These are phyloP conservation scores for Ptilodon capucinus DNA, from an alignment of 2,888 invertebrate genomes.

Conservation along the genomic window DNA sequence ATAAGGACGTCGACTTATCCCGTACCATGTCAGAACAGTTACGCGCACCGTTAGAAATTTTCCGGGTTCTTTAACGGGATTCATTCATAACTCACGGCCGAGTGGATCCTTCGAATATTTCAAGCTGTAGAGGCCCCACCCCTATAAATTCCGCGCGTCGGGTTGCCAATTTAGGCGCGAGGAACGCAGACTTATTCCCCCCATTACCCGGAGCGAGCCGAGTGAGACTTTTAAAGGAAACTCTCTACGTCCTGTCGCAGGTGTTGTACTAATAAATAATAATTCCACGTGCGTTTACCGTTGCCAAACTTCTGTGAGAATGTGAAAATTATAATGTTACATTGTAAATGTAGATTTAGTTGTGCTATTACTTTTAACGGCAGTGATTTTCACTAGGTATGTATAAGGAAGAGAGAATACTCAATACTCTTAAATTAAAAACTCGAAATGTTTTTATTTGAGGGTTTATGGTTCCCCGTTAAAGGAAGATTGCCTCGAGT, in stretches of 20 bases:
- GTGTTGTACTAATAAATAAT: constrained; percentile 60
- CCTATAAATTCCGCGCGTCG: constrained; percentile 81
- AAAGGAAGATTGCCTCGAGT: no score
- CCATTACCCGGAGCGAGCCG: constrained; percentile 61
- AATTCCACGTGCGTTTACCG: constrained; percentile 46
- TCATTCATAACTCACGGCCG: constrained; percentile 82
- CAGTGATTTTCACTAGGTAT: not conserved
- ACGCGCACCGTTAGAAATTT: constrained; percentile 74
- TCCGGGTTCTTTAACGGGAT: constrained; percentile 81
- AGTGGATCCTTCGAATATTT: constrained; percentile 81
- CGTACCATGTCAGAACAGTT: constrained; percentile 46
- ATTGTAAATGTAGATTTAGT: constrained; percentile 1
- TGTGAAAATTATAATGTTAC: constrained; percentile 19
- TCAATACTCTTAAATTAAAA: no score
- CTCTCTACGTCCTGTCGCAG: constrained; percentile 67
- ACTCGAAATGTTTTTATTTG: no score
- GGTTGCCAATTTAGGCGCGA: constrained; percentile 82
- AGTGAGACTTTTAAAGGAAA: constrained; percentile 61
- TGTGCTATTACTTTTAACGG: not conserved
- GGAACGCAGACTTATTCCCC: constrained; percentile 73
- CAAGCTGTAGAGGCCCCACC: constrained; percentile 71
- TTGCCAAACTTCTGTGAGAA: constrained; percentile 40
- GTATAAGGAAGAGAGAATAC: not conserved
- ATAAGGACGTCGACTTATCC: constrained; percentile 33
- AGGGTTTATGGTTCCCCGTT: no score